phyloP scores from a whole-genome alignment of 2,888 invertebrate species.

The Spodoptera exigua region DNA sequence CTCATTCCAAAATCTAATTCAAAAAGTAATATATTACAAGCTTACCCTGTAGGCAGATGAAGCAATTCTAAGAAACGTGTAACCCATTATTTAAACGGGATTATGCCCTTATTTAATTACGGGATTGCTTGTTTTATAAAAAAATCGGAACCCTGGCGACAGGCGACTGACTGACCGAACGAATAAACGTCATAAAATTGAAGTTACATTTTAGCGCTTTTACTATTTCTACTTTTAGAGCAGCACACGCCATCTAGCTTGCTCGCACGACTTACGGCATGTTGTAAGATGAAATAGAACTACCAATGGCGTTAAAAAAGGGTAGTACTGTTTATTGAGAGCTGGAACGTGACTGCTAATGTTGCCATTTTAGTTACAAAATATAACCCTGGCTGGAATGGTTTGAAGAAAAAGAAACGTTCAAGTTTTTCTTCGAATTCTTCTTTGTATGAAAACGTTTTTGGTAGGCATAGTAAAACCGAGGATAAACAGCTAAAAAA shows the following conservation, averaged over 20 bases:
- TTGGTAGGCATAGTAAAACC: too few relatives aligned
- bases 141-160: conserved; percentile 71
- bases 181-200: conserved; percentile 30
- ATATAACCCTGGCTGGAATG: too few relatives aligned
- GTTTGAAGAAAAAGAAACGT: too few relatives aligned
- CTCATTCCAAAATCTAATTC: conserved; percentile 8
- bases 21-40: conserved; percentile 25
- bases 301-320: neutral
- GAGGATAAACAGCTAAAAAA: neutral
- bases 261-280: neutral
- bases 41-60: conserved; percentile 82
- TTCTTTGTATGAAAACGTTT: too few relatives aligned
- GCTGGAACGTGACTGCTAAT: conserved; percentile 1
- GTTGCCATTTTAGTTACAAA: neutral
- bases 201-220: neutral
- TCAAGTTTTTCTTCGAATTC: too few relatives aligned
- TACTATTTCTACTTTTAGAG: neutral
- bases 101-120: conserved; percentile 48
- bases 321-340: too few relatives aligned
- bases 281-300: neutral
- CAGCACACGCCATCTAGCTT: conserved; percentile 1
- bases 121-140: conserved; percentile 49
- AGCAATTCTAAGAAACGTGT: conserved; percentile 82
- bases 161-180: conserved; percentile 27
- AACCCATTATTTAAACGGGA: conserved; percentile 73